Evolutionary conservation across 2,888 invertebrate species (phyloP), one percentile per base, ranked within the genome.

Genomic region (Tiliacea citrago): DNA sequence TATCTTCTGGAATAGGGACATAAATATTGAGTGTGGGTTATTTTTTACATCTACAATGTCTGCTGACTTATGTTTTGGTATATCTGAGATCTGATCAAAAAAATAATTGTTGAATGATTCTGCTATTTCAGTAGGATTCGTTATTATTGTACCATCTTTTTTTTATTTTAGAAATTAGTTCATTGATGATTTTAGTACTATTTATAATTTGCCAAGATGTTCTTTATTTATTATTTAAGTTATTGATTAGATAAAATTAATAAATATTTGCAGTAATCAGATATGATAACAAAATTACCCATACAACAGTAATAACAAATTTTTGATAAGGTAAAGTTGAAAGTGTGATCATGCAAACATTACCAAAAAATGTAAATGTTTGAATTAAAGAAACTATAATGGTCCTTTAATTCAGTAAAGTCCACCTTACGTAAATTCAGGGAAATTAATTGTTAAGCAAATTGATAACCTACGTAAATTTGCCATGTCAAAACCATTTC

Each of bases 241-340:
- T 29, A 29, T 29, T 29, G 29, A 29, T 29, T 39, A 42, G 53
- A 66, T 77, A 42, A 53, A 51, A 53, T 68, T 16, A 39, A 47
- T 60, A 58, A 77, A 78, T 42, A 61, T 53, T 51, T 60, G 45
- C 45, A 69, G 58, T 39, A 45, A 9, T 60, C 13, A 47, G 60
- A 71, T 53, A 69, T 53, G 70, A 70, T 79, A 70, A 79, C 39
- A 68, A 78, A 0, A 77, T 49, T 47, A 6, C 5, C 6, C 16
- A 60, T 51, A 47, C 55, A 75, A 61, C 8, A 2, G 29, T 29
- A 29, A 58, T 24, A 42, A 58, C 18, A 24, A 42, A 13, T 3
- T 39, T 5, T 67, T 60, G 35, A 45, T 68, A 68, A 51, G 18
- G 7, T 12, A 29, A 4, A 21, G 13, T 45, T 55, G 12, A 57